Evolutionary conservation across 2,888 invertebrate species (phyloP).

Genomic region (Opisthograptis luteolata): DNA sequence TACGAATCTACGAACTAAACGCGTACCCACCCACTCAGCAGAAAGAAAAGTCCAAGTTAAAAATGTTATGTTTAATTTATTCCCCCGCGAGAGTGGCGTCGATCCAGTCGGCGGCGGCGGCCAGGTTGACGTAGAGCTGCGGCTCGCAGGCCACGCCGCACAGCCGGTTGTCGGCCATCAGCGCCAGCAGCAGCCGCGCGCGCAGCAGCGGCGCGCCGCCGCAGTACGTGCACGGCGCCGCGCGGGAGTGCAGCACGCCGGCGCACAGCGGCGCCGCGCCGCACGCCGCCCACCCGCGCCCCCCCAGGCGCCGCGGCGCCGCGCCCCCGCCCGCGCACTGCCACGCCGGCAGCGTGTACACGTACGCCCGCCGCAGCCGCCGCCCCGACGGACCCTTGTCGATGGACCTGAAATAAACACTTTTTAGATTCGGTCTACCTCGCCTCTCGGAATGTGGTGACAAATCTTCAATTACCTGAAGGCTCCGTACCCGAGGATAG

Average conservation of each 20-base stretch:
- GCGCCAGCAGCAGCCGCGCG: constrained; percentile 44
- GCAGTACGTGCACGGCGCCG: constrained; percentile 59
- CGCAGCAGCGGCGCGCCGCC: constrained; percentile 64
- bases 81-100: constrained; percentile 39
- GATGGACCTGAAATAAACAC: constrained; percentile 39
- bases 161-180: constrained; percentile 54
- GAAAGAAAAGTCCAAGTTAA: neutral
- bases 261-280: constrained; percentile 45
- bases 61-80: constrained; percentile 23
- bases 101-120: constrained; percentile 57
- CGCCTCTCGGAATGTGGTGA: too few species aligned
- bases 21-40: too few species aligned
- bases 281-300: constrained; percentile 31
- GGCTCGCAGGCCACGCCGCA: constrained; percentile 68
- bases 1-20: too few species aligned
- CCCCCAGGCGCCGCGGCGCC: constrained; percentile 50
- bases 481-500: constrained; percentile 60
- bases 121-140: constrained; percentile 57
- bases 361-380: constrained; percentile 43
- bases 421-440: too few species aligned
- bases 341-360: constrained; percentile 36
- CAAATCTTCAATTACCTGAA: constrained; percentile 65
- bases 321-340: constrained; percentile 38
- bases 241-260: constrained; percentile 44
- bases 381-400: constrained; percentile 38